A percentile compares a stretch with the other conserved stretches of the same genome.
These are phyloP conservation scores for Megalopta genalis DNA, from an alignment of 1,140 invertebrate genomes.

Conservation along the genomic window DNA sequence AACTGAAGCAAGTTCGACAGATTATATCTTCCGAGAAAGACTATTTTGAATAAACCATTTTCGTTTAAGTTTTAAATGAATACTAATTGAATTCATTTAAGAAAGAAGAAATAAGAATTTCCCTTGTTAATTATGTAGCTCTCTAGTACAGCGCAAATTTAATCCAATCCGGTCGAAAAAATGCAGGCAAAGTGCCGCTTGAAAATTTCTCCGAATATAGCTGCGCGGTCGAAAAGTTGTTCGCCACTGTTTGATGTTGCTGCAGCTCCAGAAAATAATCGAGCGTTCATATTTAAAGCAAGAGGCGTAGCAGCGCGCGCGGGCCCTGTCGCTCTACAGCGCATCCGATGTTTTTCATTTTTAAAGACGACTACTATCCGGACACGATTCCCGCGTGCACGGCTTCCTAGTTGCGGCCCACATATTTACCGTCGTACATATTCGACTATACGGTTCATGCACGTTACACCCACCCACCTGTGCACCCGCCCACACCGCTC, in stretches of 20 bases:
- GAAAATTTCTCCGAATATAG: slow-evolving; percentile 1
- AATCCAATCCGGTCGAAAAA: background rate
- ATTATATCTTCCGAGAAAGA: too few relatives aligned
- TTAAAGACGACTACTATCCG: slow-evolving; percentile 34
- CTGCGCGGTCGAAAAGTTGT: background rate
- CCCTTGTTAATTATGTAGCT: too few relatives aligned
- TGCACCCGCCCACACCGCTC: slow-evolving; percentile 27
- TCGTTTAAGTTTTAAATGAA: too few relatives aligned
- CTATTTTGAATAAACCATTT: too few relatives aligned
- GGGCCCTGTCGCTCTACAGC: background rate
- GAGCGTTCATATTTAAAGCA: slow-evolving; percentile 32
- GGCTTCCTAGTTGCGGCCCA: slow-evolving; percentile 43
- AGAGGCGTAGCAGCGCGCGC: background rate
- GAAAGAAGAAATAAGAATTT: too few relatives aligned
- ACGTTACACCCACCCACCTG: slow-evolving; percentile 11
- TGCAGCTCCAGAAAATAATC: slow-evolving; percentile 35
- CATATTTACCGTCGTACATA: slow-evolving; percentile 38
- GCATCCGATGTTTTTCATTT: slow-evolving; percentile 30
- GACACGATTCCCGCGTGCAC: slow-evolving; percentile 36
- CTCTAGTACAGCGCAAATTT: background rate
- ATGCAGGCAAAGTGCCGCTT: background rate
- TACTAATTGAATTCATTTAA: too few relatives aligned
- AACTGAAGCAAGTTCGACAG: too few relatives aligned
- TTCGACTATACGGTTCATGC: slow-evolving; percentile 27
- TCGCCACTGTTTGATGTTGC: background rate